Percentiles rank a stretch among this genome's conserved stretches.
Conservation (phyloP, 2,888 invertebrate species). For the Polia nebulosa region DNA sequence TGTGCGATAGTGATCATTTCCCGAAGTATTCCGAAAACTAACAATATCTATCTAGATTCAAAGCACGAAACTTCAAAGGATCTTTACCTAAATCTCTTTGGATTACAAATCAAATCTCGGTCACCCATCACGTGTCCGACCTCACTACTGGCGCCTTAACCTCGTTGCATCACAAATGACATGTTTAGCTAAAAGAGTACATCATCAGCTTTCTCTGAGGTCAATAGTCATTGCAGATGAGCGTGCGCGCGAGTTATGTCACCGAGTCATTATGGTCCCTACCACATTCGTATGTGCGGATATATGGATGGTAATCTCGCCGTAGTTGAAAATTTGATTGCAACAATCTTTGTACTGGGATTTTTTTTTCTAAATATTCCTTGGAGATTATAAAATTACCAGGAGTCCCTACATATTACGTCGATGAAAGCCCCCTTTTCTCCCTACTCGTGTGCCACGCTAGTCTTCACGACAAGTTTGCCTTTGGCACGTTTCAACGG, state of each 20-base stretch:
- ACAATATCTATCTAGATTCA: neutral
- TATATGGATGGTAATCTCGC: conserved; percentile 28
- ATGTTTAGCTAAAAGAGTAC: conserved; percentile 37
- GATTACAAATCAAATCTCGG: conserved; percentile 2
- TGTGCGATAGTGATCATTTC: neutral
- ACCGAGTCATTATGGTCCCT: conserved; percentile 31
- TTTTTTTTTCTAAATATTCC: neutral
- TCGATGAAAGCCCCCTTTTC: neutral
- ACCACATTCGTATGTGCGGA: conserved; percentile 7
- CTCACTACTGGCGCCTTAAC: conserved; percentile 33
- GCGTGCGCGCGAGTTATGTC: conserved; percentile 29
- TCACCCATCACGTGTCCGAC: conserved; percentile 27
- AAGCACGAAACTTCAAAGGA: neutral
- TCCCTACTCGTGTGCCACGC: neutral
- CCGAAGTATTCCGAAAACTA: neutral
- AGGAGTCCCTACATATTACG: too few species aligned
- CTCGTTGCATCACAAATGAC: conserved; percentile 38
- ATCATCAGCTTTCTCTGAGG: conserved; percentile 59
- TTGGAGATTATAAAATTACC: too few species aligned
- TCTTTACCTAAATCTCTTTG: neutral
- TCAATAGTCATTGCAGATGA: conserved; percentile 55
- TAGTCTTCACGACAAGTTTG: too few species aligned
- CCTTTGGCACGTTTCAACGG: neutral
- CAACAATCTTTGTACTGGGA: neutral
- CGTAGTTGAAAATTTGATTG: conserved; percentile 34